These are phyloP conservation scores for Aepyceros melampus DNA, from an alignment of 2,113 vertebrate genomes.

Conservation along the genomic window DNA sequence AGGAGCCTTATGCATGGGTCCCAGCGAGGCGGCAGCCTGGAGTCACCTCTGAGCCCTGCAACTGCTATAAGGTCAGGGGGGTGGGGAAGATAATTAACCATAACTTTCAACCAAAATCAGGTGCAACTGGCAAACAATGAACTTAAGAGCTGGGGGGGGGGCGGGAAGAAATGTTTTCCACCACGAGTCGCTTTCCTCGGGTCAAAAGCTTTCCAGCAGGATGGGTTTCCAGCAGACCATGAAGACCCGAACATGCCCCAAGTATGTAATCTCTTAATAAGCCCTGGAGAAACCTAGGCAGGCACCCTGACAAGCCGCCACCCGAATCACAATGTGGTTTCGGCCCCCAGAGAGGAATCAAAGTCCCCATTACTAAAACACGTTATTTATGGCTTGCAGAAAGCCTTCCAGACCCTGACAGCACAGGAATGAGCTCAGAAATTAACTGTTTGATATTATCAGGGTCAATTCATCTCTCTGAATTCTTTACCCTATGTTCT, in stretches of 20 bases:
- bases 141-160: background rate
- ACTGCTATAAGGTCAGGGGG: background rate
- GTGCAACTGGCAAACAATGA: constrained; percentile 74
- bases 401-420: constrained; percentile 75
- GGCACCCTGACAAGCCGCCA: constrained; percentile 76
- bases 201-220: constrained; percentile 71
- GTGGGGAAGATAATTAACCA: background rate
- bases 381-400: constrained; percentile 80
- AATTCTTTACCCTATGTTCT: background rate
- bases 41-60: background rate
- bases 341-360: constrained; percentile 78
- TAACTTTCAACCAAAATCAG: constrained; percentile 67
- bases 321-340: constrained; percentile 71
- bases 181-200: constrained; percentile 73
- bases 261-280: constrained; percentile 70
- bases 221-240: constrained; percentile 78
- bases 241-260: constrained; percentile 73
- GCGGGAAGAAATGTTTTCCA: constrained; percentile 61
- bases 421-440: constrained; percentile 75
- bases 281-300: constrained; percentile 64
- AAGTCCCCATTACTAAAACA: constrained; percentile 77
- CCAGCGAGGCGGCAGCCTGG: rapidly evolving
- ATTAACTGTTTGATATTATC: constrained; percentile 75
- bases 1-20: background rate
- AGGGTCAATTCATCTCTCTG: constrained; percentile 35